Evolutionary conservation across 1,140 invertebrate genomes (phyloP).

Genomic region (Camponotus pennsylvanicus): DNA sequence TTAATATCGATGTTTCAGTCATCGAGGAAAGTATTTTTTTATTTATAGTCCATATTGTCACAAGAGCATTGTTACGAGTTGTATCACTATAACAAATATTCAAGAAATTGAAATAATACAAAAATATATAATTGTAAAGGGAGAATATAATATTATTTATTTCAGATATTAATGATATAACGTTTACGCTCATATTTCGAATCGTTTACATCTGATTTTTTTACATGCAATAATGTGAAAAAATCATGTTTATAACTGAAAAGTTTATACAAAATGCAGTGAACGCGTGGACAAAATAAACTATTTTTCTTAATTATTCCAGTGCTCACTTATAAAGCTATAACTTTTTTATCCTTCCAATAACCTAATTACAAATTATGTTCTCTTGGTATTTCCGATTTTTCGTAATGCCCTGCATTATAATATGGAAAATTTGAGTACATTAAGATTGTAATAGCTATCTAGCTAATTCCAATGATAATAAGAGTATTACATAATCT

Average conservation of each 20-base stretch:
- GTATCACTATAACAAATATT: neutral
- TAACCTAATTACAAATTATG: conserved; percentile 42
- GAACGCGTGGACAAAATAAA: neutral
- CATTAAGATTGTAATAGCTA: conserved; percentile 29
- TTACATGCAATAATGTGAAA: neutral
- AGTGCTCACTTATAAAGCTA: neutral
- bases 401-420: conserved; percentile 23
- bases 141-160: neutral
- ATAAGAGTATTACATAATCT: neutral
- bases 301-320: neutral
- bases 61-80: neutral
- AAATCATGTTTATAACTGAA: neutral
- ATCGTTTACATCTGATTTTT: neutral
- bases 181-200: neutral
- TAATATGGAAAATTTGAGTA: conserved; percentile 7
- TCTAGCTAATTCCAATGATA: conserved; percentile 16
- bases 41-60: neutral
- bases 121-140: conserved; percentile 1
- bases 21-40: neutral
- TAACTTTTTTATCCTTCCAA: neutral
- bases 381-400: neutral
- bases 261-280: neutral
- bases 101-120: conserved; percentile 29
- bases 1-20: neutral
- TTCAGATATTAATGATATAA: conserved; percentile 16